Conservation (phyloP, 2,888 invertebrate species). For the Tenthredo mesomela region DNA sequence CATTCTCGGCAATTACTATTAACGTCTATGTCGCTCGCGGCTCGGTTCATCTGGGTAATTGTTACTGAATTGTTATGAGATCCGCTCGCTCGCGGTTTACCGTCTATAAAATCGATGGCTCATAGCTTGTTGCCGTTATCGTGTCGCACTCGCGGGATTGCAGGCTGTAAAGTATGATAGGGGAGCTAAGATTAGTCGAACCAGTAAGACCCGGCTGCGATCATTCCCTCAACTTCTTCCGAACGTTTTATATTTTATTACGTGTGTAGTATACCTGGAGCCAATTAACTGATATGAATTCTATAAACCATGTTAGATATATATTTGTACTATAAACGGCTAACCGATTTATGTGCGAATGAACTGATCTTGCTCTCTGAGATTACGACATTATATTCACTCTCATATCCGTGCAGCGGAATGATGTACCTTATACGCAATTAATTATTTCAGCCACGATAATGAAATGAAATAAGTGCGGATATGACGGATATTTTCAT, state of each 20-base stretch:
- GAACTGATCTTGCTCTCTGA: neutral
- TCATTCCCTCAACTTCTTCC: neutral
- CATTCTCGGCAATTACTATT: neutral
- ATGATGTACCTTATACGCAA: neutral
- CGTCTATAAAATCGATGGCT: conserved; percentile 44
- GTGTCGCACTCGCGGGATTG: conserved; percentile 20
- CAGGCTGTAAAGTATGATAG: neutral
- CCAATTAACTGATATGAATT: conserved; percentile 46
- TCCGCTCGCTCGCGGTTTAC: conserved; percentile 6
- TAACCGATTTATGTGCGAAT: conserved; percentile 6
- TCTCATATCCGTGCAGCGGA: neutral
- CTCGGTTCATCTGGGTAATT: neutral
- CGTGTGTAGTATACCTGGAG: conserved; percentile 4
- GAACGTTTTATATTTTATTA: conserved; percentile 14
- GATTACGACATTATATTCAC: neutral
- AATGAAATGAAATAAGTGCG: neutral
- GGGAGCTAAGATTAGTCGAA: conserved; percentile 17
- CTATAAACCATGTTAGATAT: neutral
- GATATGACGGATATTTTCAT: neutral
- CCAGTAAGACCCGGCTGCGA: conserved; percentile 16
- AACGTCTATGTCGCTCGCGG: conserved; percentile 2
- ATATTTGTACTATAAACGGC: neutral
- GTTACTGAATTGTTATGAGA: conserved; percentile 17
- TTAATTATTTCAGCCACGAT: neutral
- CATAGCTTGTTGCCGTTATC: conserved; percentile 6